Conservation (phyloP, 2,888 invertebrate species). For the Drosophila meridiana region DNA sequence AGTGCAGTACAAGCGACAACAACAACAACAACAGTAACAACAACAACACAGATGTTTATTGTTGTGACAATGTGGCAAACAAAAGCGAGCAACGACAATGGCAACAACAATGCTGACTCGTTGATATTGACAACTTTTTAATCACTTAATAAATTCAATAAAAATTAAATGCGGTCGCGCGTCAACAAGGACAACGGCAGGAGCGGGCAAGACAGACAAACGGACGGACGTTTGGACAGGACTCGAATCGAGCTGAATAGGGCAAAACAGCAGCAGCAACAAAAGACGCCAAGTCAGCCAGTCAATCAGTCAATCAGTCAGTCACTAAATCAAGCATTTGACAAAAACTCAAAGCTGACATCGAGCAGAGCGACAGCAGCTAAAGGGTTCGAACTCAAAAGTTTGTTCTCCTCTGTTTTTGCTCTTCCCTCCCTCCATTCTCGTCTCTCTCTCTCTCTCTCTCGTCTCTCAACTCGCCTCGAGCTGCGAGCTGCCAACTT, state of each 20-base stretch:
- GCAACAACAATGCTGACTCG: constrained; percentile 66
- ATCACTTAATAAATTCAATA: constrained; percentile 85
- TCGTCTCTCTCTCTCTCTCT: not conserved
- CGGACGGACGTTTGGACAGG: not conserved
- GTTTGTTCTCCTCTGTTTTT: no score
- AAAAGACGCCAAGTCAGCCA: constrained; percentile 28
- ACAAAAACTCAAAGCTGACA: constrained; percentile 65
- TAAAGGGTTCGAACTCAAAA: constrained; percentile 48
- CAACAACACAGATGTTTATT: constrained; percentile 41
- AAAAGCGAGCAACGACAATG: constrained; percentile 55
- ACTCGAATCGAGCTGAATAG: constrained; percentile 19
- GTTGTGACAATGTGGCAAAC: constrained; percentile 74
- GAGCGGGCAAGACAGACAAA: constrained; percentile 2
- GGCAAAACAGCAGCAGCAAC: constrained; percentile 2
- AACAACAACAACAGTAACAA: constrained; percentile 2
- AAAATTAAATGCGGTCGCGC: constrained; percentile 84
- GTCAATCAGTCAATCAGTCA: constrained; percentile 41
- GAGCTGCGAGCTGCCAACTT: constrained; percentile 22
- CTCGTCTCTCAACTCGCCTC: not conserved
- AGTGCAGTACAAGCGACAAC: constrained; percentile 27
- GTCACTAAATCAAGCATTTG: constrained; percentile 57
- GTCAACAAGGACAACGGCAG: constrained; percentile 68
- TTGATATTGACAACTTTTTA: constrained; percentile 84
- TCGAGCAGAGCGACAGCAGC: constrained; percentile 49
- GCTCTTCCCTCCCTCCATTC: not conserved